Evolutionary conservation across 2,113 vertebrate species (phyloP), one percentile per base, ranked within the genome.

Genomic region (Apistogramma diplotaenia): DNA sequence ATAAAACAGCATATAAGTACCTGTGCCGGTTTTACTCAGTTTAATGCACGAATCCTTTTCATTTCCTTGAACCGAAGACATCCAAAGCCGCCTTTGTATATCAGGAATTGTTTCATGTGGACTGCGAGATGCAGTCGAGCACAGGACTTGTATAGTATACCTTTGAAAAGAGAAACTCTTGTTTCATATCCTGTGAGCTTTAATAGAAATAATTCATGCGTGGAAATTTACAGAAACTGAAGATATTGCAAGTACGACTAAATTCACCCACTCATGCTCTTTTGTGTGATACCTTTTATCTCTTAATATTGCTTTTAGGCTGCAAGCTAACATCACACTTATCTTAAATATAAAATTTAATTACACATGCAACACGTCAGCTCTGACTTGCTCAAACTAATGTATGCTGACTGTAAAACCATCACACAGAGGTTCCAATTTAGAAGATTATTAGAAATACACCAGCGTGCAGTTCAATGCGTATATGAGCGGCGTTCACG

Each of bases 1-100:
- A 55, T 72, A 61, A 65, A 82, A 84, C 58, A 84, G 46, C 58
- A 72, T 3, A 33, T 1, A 51, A 54, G 19, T 54, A 23, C 25
- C 67, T 76, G 72, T 79, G 78, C 72, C 81, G 87, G 78, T 75
- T 81, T 19, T 31, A 33, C 67, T 74, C 33, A 62, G 27, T 74
- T 77, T 86, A 49, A 88, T 90, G 46, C 88, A 85, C 85, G 37
- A 86, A 90, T 89, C 85, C 13, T 57, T 89, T 87, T 89, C 54
- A 80, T 89, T 84, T 53, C 25, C 53, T 51, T 29, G 18, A 53
- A 56, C 59, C 29, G 2, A 43, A 67, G 67, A 49, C 51, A 65
- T 81, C 23, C 56, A 78, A 74, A 80, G 10, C 33, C 21, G 3
- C 56, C 27, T 58, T 58, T 62, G 6, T 43, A 29, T 27, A 5